phyloP scores from a whole-genome alignment of 1,140 invertebrate species.

The Drosophila kohkoa region DNA sequence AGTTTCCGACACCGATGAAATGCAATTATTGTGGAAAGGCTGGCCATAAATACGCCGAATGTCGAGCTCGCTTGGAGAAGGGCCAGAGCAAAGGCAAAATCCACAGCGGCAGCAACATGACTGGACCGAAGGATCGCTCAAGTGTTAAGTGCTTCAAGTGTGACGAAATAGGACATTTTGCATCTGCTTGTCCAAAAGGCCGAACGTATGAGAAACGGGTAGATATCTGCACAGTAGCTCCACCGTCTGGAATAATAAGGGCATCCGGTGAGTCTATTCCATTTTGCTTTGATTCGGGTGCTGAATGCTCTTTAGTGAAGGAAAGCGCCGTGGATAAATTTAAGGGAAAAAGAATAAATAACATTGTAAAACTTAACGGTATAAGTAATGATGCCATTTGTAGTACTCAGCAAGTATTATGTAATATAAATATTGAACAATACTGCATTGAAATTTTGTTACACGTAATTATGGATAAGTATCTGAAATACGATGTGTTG shows the following conservation, averaged over 20 bases:
- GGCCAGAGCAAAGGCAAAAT: too few relatives aligned
- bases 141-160: slow-evolving; percentile 14
- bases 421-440: slow-evolving; percentile 9
- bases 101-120: neutral
- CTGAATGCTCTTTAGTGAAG: neutral
- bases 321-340: slow-evolving; percentile 26
- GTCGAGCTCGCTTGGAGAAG: too few relatives aligned
- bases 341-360: neutral
- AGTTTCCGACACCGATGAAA: too few relatives aligned
- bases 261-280: slow-evolving; percentile 29
- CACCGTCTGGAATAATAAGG: slow-evolving; percentile 16
- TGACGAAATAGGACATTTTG: slow-evolving; percentile 2
- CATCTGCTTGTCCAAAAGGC: neutral
- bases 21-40: too few relatives aligned
- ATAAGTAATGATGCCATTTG: slow-evolving; percentile 1
- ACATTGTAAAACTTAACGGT: slow-evolving; percentile 6
- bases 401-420: slow-evolving; percentile 4
- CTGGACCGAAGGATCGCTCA: neutral
- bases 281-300: slow-evolving; percentile 9
- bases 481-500: slow-evolving; percentile 6
- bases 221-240: slow-evolving; percentile 27
- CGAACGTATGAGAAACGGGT: slow-evolving; percentile 17
- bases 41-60: too few relatives aligned
- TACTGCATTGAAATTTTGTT: slow-evolving; percentile 3
- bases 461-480: slow-evolving; percentile 12